phyloP scores from a whole-genome alignment of 2,797 vertebrate genomes.

The Lacerta viridis region DNA sequence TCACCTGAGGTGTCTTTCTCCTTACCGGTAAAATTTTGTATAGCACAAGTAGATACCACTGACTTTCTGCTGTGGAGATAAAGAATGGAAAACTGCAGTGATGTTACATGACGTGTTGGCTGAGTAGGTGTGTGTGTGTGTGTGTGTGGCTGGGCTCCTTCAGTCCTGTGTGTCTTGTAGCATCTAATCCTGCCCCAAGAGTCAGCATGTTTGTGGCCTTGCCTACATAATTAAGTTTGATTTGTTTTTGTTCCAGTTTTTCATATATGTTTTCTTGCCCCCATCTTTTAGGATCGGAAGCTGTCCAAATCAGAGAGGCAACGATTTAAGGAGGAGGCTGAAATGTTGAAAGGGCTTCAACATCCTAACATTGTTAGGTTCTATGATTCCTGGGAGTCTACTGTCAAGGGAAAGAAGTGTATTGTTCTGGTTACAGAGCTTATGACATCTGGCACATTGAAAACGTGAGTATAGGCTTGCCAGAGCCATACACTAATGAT shows the following conservation, averaged over 20 bases:
- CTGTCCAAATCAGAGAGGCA: conserved; percentile 96
- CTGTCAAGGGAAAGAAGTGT: conserved; percentile 97
- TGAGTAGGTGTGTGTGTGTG: neutral
- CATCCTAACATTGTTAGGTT: conserved; percentile 99
- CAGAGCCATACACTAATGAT: neutral
- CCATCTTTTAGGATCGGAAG: conserved; percentile 91
- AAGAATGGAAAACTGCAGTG: neutral
- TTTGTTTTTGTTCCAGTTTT: neutral
- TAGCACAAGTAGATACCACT: neutral
- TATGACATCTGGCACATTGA: conserved; percentile 98
- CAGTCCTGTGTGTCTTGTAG: neutral
- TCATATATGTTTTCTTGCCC: conserved; percentile 45
- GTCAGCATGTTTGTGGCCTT: neutral
- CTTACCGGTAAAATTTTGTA: neutral
- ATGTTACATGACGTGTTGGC: neutral
- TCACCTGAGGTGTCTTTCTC: neutral
- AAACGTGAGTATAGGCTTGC: conserved; percentile 89
- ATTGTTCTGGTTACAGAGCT: conserved; percentile 98
- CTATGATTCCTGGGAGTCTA: conserved; percentile 99
- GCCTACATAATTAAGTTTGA: neutral
- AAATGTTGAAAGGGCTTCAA: conserved; percentile 98
- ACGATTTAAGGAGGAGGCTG: conserved; percentile 98
- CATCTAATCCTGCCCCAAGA: neutral
- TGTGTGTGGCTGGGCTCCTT: too few relatives aligned
- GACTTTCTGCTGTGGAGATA: neutral